Conservation (phyloP, 2,888 invertebrate species). For the Sympetrum striolatum region DNA sequence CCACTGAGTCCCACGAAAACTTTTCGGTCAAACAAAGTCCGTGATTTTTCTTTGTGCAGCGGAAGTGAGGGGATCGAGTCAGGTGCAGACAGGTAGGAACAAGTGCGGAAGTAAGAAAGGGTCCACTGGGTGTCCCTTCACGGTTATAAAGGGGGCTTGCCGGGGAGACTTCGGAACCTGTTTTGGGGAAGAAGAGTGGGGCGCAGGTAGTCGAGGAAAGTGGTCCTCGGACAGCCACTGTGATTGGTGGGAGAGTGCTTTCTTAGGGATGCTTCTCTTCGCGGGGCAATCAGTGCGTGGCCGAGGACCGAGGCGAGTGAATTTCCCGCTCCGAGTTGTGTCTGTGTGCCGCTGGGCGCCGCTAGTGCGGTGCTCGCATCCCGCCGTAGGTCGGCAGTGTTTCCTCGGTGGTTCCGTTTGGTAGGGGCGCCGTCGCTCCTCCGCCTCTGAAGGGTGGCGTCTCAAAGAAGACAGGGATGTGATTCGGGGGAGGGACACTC, state of each 20-base stretch:
- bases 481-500: conserved; percentile 4
- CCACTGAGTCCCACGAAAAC: not conserved
- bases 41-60: not conserved
- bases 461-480: not conserved
- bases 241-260: not conserved
- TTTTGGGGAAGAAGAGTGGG: not conserved
- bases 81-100: conserved; percentile 19
- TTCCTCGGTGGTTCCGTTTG: not conserved
- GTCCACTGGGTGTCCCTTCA: not conserved
- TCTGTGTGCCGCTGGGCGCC: conserved; percentile 2
- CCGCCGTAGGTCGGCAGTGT: not conserved
- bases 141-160: not conserved
- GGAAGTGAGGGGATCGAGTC: not conserved
- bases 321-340: conserved; percentile 14
- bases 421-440: conserved; percentile 19
- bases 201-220: not conserved
- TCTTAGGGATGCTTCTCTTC: not conserved
- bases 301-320: not conserved
- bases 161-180: not conserved
- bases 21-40: not conserved
- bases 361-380: conserved; percentile 20
- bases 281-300: not conserved
- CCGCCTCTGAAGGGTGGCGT: conserved; percentile 40
- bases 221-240: not conserved
- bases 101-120: not conserved